Evolutionary conservation across 1,140 invertebrate species (phyloP), one percentile per base, ranked within the genome.

Genomic region (Apis laboriosa): DNA sequence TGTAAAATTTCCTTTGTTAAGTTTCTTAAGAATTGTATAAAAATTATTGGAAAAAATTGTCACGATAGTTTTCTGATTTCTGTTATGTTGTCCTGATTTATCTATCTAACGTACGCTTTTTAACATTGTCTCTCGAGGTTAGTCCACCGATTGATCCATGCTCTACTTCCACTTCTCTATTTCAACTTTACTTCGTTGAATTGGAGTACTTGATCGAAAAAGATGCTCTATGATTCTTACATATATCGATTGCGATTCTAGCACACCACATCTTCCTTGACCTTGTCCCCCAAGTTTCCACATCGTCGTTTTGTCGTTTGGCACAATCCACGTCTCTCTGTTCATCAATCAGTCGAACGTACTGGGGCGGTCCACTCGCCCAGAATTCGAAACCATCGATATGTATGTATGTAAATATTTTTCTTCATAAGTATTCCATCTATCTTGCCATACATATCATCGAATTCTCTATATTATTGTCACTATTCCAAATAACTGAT

Each of bases 351-450:
- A 1, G n/a, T 17, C 17, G 51, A 28, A 53, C 49, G 51, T 28
- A 51, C 24, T 7, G 72, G 72, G 61, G 13, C 72, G 72, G 72
- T 75, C 58, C 72, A 61, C 72, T 75, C 55, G 71, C 70, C 8
- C 1, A 1, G n/a, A 70, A 12, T 19, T 9, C 9, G 12, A 9
- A 13, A 21, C 24, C 43, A 0, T 17, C 9, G 11, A 63, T 5
- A 7, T 21, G 0, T 24, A 24, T 3, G 11, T 7, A 1, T 9
- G 9, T 51, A 68, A 68, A 49, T 49, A 67, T 34, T 9, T 28
- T 49, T 3, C 19, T 24, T 24, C n/a, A n/a, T 9, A 9, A 60
- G 9, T 60, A n/a, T n/a, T 17, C 56, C 0, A 17, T n/a, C 61
- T 24, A 63, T 12, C 19, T 9, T 9, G 19, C 17, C 58, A 60